phyloP scores from a whole-genome alignment of 2,888 invertebrate species.

The Meliscaeva auricollis region DNA sequence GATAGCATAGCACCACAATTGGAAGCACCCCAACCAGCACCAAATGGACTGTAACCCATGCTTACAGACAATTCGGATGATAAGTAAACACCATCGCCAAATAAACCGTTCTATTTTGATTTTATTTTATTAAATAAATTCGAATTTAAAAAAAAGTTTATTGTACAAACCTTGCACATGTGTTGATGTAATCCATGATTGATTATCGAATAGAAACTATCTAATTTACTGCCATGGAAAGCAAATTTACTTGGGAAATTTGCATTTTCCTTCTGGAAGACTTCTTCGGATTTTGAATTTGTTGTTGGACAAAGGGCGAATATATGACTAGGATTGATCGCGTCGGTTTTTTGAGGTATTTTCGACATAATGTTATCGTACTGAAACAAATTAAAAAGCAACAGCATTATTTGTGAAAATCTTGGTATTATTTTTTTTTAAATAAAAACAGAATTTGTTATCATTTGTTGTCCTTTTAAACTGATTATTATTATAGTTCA shows the following conservation, averaged over 20 bases:
- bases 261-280: conserved; percentile 85
- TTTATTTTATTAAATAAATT: too few species aligned
- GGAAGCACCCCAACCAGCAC: conserved; percentile 91
- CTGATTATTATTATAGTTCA: too few species aligned
- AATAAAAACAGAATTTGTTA: too few species aligned
- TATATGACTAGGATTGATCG: conserved; percentile 87
- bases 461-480: too few species aligned
- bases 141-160: background rate
- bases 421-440: too few species aligned
- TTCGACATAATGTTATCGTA: conserved; percentile 86
- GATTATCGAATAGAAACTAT: conserved; percentile 92
- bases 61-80: conserved; percentile 90
- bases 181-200: conserved; percentile 91
- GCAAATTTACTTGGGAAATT: conserved; percentile 87
- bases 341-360: conserved; percentile 84
- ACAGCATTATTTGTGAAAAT: background rate
- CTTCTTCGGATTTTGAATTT: conserved; percentile 86
- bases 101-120: conserved; percentile 78
- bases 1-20: conserved; percentile 90
- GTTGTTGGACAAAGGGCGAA: conserved; percentile 87
- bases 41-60: conserved; percentile 89
- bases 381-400: conserved; percentile 81
- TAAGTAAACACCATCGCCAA: conserved; percentile 91
- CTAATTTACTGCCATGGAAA: conserved; percentile 92
- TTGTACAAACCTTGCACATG: conserved; percentile 86